phyloP scores from a whole-genome alignment of 2,888 invertebrate species.

The Scaptomyza parva region DNA sequence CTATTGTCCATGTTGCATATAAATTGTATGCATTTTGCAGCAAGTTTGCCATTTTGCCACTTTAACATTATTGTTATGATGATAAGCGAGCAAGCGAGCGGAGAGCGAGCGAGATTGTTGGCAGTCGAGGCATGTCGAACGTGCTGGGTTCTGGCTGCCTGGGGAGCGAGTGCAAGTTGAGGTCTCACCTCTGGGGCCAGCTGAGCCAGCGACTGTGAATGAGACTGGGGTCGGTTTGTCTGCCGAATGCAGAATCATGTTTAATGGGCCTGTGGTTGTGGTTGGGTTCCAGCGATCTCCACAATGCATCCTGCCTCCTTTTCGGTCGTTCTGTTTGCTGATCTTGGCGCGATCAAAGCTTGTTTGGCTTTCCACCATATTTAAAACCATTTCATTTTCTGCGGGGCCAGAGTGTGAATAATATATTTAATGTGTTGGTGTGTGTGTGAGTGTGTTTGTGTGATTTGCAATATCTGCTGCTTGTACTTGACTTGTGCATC shows the following conservation, averaged over 20 bases:
- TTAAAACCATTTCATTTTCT: conserved; percentile 81
- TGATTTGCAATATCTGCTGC: conserved; percentile 83
- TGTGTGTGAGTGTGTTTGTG: conserved; percentile 56
- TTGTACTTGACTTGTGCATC: conserved; percentile 49
- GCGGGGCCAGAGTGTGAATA: conserved; percentile 85
- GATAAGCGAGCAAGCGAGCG: conserved; percentile 72
- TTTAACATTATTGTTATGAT: conserved; percentile 84
- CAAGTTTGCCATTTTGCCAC: conserved; percentile 83
- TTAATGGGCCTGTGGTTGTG: conserved; percentile 43
- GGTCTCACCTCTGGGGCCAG: conserved; percentile 48
- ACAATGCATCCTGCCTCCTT: conserved; percentile 63
- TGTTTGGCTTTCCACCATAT: conserved; percentile 66
- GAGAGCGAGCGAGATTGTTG: conserved; percentile 51
- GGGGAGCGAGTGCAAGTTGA: conserved; percentile 51
- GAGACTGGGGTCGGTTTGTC: conserved; percentile 46
- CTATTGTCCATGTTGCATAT: conserved; percentile 54
- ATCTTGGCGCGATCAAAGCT: conserved; percentile 71
- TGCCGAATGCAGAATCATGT: conserved; percentile 51
- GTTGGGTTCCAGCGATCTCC: conserved; percentile 41
- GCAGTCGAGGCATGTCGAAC: conserved; percentile 58
- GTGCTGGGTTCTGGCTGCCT: conserved; percentile 54
- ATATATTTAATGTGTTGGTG: conserved; percentile 84
- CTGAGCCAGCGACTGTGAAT: conserved; percentile 16
- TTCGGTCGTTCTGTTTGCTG: conserved; percentile 67
- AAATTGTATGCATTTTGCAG: conserved; percentile 80